Base-by-base conservation (phyloP, 2,888 invertebrate species). In the Chrysolina haemoptera region DNA sequence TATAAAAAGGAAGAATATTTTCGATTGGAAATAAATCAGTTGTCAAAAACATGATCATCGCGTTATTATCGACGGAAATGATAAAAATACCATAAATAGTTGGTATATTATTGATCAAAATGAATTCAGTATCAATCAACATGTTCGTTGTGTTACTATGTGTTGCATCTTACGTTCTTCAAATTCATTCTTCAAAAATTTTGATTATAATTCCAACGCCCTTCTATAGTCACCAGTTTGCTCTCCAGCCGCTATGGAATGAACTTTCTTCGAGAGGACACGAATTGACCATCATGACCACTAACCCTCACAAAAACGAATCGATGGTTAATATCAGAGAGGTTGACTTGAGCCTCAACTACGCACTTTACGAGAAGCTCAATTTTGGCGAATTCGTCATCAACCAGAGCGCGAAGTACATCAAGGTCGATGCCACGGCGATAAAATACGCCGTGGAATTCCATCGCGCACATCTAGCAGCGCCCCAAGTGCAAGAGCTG, bases 211-310 rank as follows among this genome's bases (percentile, higher is more conserved):
- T 82, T 14, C 81, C 83, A 0, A 74, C 78, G 1, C 79, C 84
- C 1, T 80, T 78, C 9, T 82, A 74, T 74, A 90, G 90, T 78
- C 90, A 90, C 76, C 90, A 90, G 81, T 81, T 87, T 0, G 86
- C 89, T 0, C 89, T 86, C 81, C 86, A 86, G 59, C 86, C 88
- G 6, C 80, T 91, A 40, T 88, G 89, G 81, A 81, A 85, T 18
- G 89, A 88, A 65, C 80, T 91, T 20, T 86, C 88, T 0, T 78
- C 84, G 48, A 84, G 87, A 73, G 91, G 90, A 5, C 91, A 91
- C 74, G 83, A 90, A 64, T 71, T 91, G 0, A 87, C 89, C 0
- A 82, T 90, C 0, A 64, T 90, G 46, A 89, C 91, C 0, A 81
- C 85, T 1, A 79, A 85, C 80, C 89, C 90, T 0, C 78, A 88